A percentile compares a stretch with the other conserved stretches of the same genome.
phyloP scores from a whole-genome alignment of 2,888 invertebrate genomes.

The Cheilosia urbana region DNA sequence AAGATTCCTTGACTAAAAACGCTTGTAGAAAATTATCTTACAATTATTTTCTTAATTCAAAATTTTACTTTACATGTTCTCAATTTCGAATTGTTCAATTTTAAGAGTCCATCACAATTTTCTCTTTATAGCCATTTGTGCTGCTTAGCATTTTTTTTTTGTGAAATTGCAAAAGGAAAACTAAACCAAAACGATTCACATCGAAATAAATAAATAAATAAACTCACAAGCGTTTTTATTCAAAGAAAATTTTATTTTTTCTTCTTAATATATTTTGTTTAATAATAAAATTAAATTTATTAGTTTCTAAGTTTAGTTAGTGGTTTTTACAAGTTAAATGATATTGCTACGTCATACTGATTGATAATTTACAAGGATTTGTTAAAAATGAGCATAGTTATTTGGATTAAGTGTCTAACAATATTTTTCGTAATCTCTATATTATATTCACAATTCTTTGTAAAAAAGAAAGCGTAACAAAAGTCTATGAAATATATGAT shows the following conservation, averaged over 20 bases:
- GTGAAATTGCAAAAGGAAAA: constrained; percentile 25
- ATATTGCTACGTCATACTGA: constrained; percentile 19
- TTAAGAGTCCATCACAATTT: constrained; percentile 81
- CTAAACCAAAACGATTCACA: constrained; percentile 2
- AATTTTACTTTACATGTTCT: constrained; percentile 12
- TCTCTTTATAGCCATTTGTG: constrained; percentile 36
- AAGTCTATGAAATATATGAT: not conserved
- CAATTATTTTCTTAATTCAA: constrained; percentile 17
- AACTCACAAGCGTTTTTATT: constrained; percentile 84
- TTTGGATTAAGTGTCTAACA: constrained; percentile 19
- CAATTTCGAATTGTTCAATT: constrained; percentile 71
- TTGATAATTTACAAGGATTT: constrained; percentile 25
- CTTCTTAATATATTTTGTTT: constrained; percentile 55
- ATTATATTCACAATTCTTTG: constrained; percentile 16
- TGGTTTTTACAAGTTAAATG: constrained; percentile 10
- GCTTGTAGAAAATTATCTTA: constrained; percentile 79
- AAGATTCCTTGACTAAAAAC: constrained; percentile 83
- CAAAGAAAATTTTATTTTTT: constrained; percentile 82
- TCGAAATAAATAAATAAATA: constrained; percentile 70
- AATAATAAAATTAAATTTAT: constrained; percentile 46
- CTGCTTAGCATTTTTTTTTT: constrained; percentile 26
- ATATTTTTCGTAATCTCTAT: constrained; percentile 1
- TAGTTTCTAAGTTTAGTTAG: constrained; percentile 50
- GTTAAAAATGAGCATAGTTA: constrained; percentile 8
- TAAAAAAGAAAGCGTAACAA: constrained; percentile 1